Base-by-base conservation (phyloP, 2,113 vertebrate species). In the Electrona antarctica region DNA sequence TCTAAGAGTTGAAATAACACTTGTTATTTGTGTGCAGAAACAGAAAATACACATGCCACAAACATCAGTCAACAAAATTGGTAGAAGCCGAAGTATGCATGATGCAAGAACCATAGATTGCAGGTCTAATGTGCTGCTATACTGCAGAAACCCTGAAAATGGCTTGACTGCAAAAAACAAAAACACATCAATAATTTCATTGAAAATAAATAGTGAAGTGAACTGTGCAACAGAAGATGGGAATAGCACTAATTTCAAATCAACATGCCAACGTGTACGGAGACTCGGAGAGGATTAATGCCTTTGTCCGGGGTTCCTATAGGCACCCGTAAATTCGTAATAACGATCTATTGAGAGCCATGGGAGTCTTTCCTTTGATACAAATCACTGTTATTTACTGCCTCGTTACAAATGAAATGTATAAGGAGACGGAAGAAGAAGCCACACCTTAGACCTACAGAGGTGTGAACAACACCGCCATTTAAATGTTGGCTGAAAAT, bases 381-480 rank as follows among this genome's bases (percentile, higher is more conserved):
- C 72, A 87, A 84, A 80, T 65, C 81, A 83, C 69, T 73, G 71
- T 82, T 88, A 81, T 89, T 87, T 81, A 82, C 71, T 72, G 76
- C 71, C 80, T 85, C 75, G 71, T 87, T 80, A 80, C 61, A 75
- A 86, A 81, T 64, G 2, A 74, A 78, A 82, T 82, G 80, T 79
- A 75, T 80, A 82, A 79, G 6, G 71, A 60, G 63, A 55, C 13
- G 41, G 60, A 12, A 15, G 62, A 66, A 68, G 46, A 67, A 51
- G 50, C 60, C 48, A 50, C 45, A 56, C 28, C 60, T 46, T 51
- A 10, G 28, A 8, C 28, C 15, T 6, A 46, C 29, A 29, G 8
- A 58, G 46, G n/a, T n/a, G n/a, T n/a, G n/a, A 77, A 4, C 0
- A 77, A 4, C 0, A 49, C 33, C 59, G 29, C 64, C 58, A 9